Conservation (phyloP, 2,113 vertebrate species). For the Cavia porcellus region DNA sequence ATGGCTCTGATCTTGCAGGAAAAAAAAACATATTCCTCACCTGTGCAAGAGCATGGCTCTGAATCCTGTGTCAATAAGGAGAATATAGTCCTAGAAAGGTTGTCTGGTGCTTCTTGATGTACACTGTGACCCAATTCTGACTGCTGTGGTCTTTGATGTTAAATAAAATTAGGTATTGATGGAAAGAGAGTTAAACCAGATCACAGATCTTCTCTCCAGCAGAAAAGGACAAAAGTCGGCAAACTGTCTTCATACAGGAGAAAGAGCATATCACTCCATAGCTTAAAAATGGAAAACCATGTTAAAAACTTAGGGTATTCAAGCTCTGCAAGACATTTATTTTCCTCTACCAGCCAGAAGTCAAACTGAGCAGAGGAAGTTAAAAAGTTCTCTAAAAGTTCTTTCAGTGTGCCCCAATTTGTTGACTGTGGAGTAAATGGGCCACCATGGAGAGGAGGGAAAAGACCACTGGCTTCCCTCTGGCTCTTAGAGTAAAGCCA, state of each 20-base stretch:
- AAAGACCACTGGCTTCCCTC: too few species aligned
- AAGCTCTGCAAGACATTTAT: neutral
- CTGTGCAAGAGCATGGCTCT: slow-evolving; percentile 2
- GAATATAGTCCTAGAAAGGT: slow-evolving; percentile 19
- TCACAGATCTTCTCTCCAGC: neutral
- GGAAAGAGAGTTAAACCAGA: neutral
- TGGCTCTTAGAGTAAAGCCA: neutral
- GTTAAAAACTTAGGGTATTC: neutral
- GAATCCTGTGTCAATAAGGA: slow-evolving; percentile 14
- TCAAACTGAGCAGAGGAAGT: neutral
- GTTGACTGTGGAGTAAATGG: neutral
- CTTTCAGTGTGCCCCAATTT: neutral
- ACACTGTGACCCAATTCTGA: neutral
- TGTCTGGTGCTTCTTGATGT: slow-evolving; percentile 58
- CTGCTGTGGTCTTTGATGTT: slow-evolving; percentile 20
- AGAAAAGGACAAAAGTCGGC: neutral
- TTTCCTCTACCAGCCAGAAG: neutral
- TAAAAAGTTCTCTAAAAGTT: neutral
- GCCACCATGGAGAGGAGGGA: neutral
- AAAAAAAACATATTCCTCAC: neutral
- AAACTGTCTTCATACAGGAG: neutral
- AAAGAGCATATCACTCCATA: neutral
- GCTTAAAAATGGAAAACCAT: neutral
- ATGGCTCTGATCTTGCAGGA: neutral
- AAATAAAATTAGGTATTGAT: slow-evolving; percentile 3